Evolutionary conservation across 2,797 vertebrate species (phyloP).

Genomic region (Gobionotothen gibberifrons): DNA sequence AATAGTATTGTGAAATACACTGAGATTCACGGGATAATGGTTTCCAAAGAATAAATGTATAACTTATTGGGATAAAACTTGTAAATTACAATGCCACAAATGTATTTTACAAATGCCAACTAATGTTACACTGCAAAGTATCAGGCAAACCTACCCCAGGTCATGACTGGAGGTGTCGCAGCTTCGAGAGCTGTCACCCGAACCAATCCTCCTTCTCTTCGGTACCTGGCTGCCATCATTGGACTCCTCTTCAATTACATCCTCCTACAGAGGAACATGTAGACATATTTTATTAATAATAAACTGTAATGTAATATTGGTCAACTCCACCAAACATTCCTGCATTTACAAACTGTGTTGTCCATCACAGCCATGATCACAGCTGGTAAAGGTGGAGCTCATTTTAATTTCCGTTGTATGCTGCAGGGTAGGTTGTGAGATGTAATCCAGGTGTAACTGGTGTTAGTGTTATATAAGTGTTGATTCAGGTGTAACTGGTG

Average conservation of each 20-base stretch:
- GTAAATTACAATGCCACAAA: neutral
- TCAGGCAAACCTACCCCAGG: constrained; percentile 84
- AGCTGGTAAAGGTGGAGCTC: no score
- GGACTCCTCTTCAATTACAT: constrained; percentile 92
- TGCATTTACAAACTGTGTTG: no score
- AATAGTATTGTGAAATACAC: no score
- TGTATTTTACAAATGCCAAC: neutral
- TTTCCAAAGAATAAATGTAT: neutral
- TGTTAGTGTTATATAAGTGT: no score
- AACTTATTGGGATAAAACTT: no score
- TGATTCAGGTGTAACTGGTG: no score
- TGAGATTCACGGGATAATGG: no score
- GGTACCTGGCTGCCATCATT: constrained; percentile 94
- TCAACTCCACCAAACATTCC: no score
- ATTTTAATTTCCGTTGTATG: no score
- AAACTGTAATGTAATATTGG: neutral
- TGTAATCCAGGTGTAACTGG: no score
- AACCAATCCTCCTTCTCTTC: constrained; percentile 95
- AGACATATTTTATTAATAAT: neutral
- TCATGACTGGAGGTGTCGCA: constrained; percentile 95
- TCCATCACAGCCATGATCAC: no score
- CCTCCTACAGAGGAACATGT: constrained; percentile 83
- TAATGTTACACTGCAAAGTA: neutral
- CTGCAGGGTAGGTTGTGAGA: no score
- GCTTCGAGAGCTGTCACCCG: constrained; percentile 95